Conservation (phyloP, 2,888 invertebrate genomes). For the Chromoteleia sp. region DNA sequence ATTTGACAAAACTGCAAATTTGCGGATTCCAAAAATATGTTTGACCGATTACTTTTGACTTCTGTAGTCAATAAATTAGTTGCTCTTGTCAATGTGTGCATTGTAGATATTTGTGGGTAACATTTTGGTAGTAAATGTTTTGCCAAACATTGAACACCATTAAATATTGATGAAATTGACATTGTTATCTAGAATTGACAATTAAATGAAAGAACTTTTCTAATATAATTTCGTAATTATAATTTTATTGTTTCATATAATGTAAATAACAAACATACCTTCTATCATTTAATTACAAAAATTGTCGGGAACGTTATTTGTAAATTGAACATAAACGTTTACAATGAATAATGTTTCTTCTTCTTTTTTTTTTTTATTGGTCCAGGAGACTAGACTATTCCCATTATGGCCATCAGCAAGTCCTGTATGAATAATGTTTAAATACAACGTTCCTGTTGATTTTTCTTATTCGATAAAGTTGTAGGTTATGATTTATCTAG, state of each 20-base stretch:
- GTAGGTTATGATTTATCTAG: too few relatives aligned
- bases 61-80: neutral
- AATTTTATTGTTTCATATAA: too few relatives aligned
- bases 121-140: constrained; percentile 5
- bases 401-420: too few relatives aligned
- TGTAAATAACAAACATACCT: neutral
- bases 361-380: too few relatives aligned
- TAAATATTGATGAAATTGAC: constrained; percentile 5
- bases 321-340: too few relatives aligned
- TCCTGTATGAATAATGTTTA: too few relatives aligned
- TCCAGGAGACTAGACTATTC: too few relatives aligned
- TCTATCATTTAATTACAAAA: neutral
- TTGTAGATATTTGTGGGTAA: neutral
- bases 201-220: neutral
- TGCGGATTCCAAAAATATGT: constrained; percentile 12
- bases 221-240: neutral
- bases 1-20: constrained; percentile 5
- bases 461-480: too few relatives aligned
- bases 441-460: too few relatives aligned
- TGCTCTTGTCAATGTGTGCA: constrained; percentile 22
- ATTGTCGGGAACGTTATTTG: too few relatives aligned
- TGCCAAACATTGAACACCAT: constrained; percentile 9
- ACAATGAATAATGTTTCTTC: too few relatives aligned
- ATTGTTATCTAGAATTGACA: neutral
- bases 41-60: neutral